These are phyloP conservation scores for Andrena cerasifolii DNA, from an alignment of 1,140 invertebrate genomes.

Conservation along the genomic window DNA sequence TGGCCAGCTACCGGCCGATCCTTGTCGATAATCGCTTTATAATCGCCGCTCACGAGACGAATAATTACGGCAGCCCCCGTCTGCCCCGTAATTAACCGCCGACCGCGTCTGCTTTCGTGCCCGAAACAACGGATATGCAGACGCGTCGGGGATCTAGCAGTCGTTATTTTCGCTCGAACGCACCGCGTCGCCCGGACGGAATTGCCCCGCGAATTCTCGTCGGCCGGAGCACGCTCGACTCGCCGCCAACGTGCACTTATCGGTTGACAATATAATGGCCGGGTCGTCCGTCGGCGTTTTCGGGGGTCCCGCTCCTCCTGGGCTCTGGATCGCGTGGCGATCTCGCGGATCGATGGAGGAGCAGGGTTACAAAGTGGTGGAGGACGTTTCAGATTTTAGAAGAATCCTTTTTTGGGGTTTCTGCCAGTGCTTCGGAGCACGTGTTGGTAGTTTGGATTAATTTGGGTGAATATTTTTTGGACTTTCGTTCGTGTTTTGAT, in stretches of 20 bases:
- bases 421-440: no score
- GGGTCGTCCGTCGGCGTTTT: not conserved
- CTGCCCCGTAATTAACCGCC: conserved; percentile 55
- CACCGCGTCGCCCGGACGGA: not conserved
- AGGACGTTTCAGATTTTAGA: no score
- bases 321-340: no score
- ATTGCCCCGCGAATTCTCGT: not conserved
- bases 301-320: no score
- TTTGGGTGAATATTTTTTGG: no score
- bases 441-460: no score
- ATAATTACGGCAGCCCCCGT: conserved; percentile 68
- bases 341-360: no score
- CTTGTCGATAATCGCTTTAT: conserved; percentile 72
- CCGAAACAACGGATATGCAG: conserved; percentile 58
- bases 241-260: conserved; percentile 46
- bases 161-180: conserved; percentile 46
- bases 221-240: no score
- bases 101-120: conserved; percentile 46
- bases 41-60: conserved; percentile 70
- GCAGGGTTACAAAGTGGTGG: no score
- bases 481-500: no score
- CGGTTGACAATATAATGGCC: conserved; percentile 45
- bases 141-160: conserved; percentile 43
- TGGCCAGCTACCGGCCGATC: conserved; percentile 49
- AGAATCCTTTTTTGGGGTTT: no score